Conservation (phyloP, 2,888 invertebrate genomes). For the Apoderus coryli region DNA sequence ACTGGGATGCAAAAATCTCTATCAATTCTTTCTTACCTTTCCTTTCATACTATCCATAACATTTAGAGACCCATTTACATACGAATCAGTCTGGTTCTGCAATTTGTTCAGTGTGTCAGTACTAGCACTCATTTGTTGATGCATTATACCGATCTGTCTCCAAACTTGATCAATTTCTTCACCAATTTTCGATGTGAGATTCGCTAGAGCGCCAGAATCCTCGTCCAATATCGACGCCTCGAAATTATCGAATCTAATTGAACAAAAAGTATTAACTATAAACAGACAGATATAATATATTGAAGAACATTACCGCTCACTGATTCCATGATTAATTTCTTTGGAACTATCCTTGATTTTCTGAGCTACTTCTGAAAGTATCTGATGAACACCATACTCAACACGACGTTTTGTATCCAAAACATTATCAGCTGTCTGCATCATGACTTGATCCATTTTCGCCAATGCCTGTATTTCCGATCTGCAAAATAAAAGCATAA, state of each 20-base stretch:
- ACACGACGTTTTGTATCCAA: constrained; percentile 70
- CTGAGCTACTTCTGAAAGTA: constrained; percentile 59
- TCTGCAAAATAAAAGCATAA: constrained; percentile 34
- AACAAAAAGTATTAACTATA: constrained; percentile 9
- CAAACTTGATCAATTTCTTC: constrained; percentile 74
- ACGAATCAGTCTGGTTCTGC: constrained; percentile 60
- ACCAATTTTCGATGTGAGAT: constrained; percentile 63
- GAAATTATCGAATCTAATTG: constrained; percentile 53
- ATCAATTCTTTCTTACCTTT: constrained; percentile 38
- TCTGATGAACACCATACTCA: constrained; percentile 73
- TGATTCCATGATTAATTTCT: constrained; percentile 50
- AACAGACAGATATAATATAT: neutral
- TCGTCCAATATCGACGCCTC: constrained; percentile 54
- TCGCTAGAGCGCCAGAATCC: constrained; percentile 55
- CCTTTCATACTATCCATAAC: constrained; percentile 67
- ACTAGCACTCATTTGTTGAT: constrained; percentile 64
- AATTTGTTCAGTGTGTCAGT: constrained; percentile 60
- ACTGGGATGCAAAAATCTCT: neutral
- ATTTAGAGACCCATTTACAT: constrained; percentile 62
- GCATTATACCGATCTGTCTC: constrained; percentile 82
- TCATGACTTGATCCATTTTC: constrained; percentile 62
- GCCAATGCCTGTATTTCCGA: constrained; percentile 44
- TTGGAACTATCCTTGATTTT: constrained; percentile 49
- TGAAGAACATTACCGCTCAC: constrained; percentile 36
- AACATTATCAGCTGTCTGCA: constrained; percentile 73